Evolutionary conservation across 2,797 vertebrate species (phyloP).

Genomic region (Coregonus sp.): DNA sequence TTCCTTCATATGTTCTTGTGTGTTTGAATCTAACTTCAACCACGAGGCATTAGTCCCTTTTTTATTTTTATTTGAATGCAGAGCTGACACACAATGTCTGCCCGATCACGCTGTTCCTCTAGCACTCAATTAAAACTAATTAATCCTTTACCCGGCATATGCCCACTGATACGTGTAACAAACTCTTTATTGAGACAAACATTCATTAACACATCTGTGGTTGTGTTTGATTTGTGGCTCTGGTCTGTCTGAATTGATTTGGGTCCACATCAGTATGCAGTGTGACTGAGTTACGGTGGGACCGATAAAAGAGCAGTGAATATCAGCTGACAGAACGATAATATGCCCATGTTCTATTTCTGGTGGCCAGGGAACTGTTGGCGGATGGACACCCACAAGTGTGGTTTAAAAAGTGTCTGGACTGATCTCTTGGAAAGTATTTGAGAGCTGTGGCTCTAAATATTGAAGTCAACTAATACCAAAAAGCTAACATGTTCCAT

Average conservation of each 20-base stretch:
- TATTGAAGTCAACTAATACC: neutral
- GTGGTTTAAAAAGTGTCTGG: neutral
- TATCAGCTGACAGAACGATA: slow-evolving; percentile 58
- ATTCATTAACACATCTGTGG: slow-evolving; percentile 32
- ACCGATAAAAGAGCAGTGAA: slow-evolving; percentile 55
- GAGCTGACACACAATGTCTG: no score
- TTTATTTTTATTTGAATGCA: no score
- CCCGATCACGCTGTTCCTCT: no score
- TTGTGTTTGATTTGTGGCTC: slow-evolving; percentile 25
- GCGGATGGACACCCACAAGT: neutral
- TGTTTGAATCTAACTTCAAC: no score
- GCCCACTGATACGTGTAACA: neutral
- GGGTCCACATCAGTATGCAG: slow-evolving; percentile 28
- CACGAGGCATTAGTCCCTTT: no score
- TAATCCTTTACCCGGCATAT: neutral
- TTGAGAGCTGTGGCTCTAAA: neutral
- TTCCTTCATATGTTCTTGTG: no score
- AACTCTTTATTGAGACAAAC: slow-evolving; percentile 5
- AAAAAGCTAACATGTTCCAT: neutral
- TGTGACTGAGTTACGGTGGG: slow-evolving; percentile 36
- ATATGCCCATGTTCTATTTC: slow-evolving; percentile 12
- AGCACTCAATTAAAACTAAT: no score
- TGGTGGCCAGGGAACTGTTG: slow-evolving; percentile 13
- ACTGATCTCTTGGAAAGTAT: neutral
- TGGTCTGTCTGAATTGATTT: slow-evolving; percentile 15